Base-by-base conservation (phyloP, 2,113 vertebrate genomes). In the Geococcyx californianus region DNA sequence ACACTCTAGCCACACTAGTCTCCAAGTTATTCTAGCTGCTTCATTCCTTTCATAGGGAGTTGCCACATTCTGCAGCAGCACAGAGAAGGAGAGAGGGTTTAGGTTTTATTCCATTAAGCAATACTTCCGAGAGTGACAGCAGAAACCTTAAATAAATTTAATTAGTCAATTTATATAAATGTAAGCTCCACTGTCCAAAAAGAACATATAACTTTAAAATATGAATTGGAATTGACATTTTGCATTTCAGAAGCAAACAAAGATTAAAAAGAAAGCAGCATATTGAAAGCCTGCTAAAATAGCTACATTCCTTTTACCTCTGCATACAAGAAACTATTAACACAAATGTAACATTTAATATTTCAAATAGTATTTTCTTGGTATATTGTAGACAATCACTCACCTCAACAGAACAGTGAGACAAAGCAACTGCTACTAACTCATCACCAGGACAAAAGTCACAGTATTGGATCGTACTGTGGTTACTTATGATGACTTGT, bases 341-440 rank as follows among this genome's bases (percentile, higher is more conserved):
- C 21, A 59, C 14, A 67, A 63, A 60, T 10, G 14, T 12, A 62
- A 31, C 3, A 54, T 29, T 72, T 76, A 68, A 10, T 33, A 62
- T 51, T 80, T 44, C 34, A 87, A 83, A 13, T 6, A 84, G 23
- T 11, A 13, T 66, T 66, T 80, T 24, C 0, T 0, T 28, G 34
- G 15, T 63, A 87, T 47, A 75, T 14, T 36, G 17, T 29, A 89
- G 21, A 19, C 6, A 72, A 80, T 40, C 42, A 88, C 98, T 97
- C 96, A 99, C 99, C 99, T 99, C 99, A 79, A 99, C 98, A 59
- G 98, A 98, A 67, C 98, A 99, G 87, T 99, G 99, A 44, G 99
- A 99, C 92, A 99, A 98, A 2, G 99, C 99, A 52, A 99, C 96
- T 16, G 99, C 98, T 34, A 99, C 98, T 87, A 99, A 98, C 87